phyloP scores from a whole-genome alignment of 2,888 invertebrate species.

The Aleiodes testaceus region DNA sequence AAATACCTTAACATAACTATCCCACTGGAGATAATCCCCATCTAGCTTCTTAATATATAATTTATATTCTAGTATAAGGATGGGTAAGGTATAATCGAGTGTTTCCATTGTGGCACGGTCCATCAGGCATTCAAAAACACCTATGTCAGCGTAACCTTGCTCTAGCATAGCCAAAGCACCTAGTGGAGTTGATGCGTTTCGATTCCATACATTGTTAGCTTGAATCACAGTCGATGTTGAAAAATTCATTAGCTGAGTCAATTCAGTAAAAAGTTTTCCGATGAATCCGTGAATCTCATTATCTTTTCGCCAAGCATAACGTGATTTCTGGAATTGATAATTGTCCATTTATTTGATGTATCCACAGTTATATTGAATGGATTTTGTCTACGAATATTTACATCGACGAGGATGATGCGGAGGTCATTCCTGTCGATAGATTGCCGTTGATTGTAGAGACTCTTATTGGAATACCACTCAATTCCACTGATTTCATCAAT shows the following conservation, averaged over 20 bases:
- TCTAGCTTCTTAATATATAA: constrained; percentile 57
- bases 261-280: constrained; percentile 55
- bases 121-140: constrained; percentile 59
- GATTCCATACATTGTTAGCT: constrained; percentile 46
- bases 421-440: no score
- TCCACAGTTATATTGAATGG: neutral
- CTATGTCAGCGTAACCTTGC: constrained; percentile 55
- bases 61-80: constrained; percentile 54
- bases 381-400: no score
- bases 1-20: constrained; percentile 60
- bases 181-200: constrained; percentile 55
- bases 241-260: constrained; percentile 60
- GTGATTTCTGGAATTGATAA: constrained; percentile 17
- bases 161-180: constrained; percentile 59
- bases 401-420: no score
- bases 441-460: no score
- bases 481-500: neutral
- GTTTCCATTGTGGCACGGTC: constrained; percentile 52
- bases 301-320: constrained; percentile 41
- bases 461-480: no score
- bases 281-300: constrained; percentile 53
- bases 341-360: neutral
- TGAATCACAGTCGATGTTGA: constrained; percentile 38
- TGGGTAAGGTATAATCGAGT: constrained; percentile 62
- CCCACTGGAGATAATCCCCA: constrained; percentile 56